Evolutionary conservation across 2,113 vertebrate species (phyloP).

Genomic region (Notarius lentiginosus): DNA sequence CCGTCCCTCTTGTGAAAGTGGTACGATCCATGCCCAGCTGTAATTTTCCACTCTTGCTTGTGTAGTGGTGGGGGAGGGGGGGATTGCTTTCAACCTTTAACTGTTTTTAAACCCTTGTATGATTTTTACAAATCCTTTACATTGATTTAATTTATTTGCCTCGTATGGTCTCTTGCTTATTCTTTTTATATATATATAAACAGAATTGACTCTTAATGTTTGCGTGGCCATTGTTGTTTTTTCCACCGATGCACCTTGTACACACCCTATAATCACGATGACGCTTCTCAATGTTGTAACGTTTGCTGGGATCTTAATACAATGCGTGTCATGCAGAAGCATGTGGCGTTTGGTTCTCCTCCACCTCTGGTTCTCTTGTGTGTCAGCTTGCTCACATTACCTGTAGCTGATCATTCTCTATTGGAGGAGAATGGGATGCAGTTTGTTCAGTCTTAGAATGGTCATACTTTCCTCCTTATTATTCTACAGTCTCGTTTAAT

Average conservation of each 20-base stretch:
- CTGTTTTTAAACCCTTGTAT: not conserved
- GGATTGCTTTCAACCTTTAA: constrained; percentile 22
- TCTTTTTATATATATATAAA: not conserved
- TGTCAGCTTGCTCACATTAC: not conserved
- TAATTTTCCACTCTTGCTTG: constrained; percentile 43
- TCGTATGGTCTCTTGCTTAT: not conserved
- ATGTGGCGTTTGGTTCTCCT: constrained; percentile 1
- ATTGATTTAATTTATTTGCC: not conserved
- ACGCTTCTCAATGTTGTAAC: constrained; percentile 9
- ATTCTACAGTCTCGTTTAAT: not conserved
- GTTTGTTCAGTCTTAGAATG: not conserved
- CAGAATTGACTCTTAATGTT: not conserved
- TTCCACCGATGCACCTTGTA: not conserved
- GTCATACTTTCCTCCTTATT: not conserved
- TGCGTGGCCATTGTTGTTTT: too few relatives aligned
- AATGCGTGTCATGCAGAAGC: constrained; percentile 37
- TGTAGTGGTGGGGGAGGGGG: constrained; percentile 27
- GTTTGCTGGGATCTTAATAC: constrained; percentile 29
- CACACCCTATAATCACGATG: not conserved
- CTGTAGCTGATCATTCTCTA: not conserved
- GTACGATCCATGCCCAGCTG: constrained; percentile 41
- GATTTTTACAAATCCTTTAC: not conserved
- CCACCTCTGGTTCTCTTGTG: constrained; percentile 15
- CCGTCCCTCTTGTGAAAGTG: constrained; percentile 29
- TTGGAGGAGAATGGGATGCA: not conserved